A percentile compares a stretch with the other conserved stretches of the same genome.
Evolutionary conservation across 2,113 vertebrate species (phyloP).

Genomic region (Pogona vitticeps): DNA sequence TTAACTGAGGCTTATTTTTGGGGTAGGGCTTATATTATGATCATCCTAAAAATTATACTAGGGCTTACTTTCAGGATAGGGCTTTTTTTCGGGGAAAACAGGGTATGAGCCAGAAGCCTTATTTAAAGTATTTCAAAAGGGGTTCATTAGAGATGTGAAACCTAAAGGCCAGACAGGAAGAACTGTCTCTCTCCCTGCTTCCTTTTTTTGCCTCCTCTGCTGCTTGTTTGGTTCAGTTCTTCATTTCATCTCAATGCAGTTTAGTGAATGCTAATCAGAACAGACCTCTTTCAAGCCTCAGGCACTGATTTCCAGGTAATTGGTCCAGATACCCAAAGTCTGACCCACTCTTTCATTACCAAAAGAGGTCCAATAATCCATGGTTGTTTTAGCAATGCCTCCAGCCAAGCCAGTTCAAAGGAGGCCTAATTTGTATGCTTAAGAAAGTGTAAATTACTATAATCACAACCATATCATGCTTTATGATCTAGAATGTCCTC

Average conservation of each 20-base stretch:
- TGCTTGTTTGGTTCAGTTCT: not conserved
- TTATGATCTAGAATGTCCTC: not conserved
- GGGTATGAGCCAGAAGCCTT: not conserved
- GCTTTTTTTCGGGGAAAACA: too few relatives aligned
- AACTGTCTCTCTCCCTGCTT: conserved; percentile 2
- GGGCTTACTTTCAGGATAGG: too few relatives aligned
- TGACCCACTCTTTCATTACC: conserved; percentile 22
- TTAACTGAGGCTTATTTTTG: too few relatives aligned
- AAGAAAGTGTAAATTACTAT: not conserved
- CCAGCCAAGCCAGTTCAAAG: not conserved
- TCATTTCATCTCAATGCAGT: not conserved
- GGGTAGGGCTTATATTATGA: too few relatives aligned
- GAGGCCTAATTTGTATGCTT: conserved; percentile 14
- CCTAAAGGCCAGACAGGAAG: conserved; percentile 9
- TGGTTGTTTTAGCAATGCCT: not conserved
- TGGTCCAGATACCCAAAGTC: conserved; percentile 29
- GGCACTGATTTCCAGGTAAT: conserved; percentile 37
- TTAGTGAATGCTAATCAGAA: conserved; percentile 10
- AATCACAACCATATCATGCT: not conserved
- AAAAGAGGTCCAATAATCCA: conserved; percentile 16
- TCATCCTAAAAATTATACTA: too few relatives aligned
- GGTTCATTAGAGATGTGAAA: not conserved
- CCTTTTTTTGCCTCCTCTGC: not conserved
- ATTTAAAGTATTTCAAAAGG: not conserved
- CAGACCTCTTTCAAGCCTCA: conserved; percentile 12